phyloP scores from a whole-genome alignment of 2,888 invertebrate species.

The Ctenicera cuprea region DNA sequence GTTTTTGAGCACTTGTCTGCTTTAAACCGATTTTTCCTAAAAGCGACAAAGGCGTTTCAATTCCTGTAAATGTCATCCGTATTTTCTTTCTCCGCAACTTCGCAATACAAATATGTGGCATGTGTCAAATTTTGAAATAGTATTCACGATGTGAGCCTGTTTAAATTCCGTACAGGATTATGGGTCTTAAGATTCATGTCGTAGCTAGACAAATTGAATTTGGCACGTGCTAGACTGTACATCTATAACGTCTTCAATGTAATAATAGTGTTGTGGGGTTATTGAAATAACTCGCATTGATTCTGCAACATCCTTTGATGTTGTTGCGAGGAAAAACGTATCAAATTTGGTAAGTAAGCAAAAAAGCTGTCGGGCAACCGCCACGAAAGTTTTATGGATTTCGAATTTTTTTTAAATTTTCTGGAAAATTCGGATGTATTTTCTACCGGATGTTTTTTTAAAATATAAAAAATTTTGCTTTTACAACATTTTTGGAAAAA shows the following conservation, averaged over 20 bases:
- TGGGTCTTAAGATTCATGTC: slow-evolving; percentile 19
- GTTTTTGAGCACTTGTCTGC: slow-evolving; percentile 14
- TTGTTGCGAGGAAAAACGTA: not conserved
- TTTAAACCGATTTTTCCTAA: slow-evolving; percentile 14
- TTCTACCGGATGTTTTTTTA: too few relatives aligned
- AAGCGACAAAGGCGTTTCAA: slow-evolving; percentile 5
- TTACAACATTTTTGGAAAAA: too few relatives aligned
- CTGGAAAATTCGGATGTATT: too few relatives aligned
- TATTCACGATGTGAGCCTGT: slow-evolving; percentile 1
- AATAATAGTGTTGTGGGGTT: slow-evolving; percentile 6
- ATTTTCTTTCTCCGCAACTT: not conserved
- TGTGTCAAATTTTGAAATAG: slow-evolving; percentile 26
- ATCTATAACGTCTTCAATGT: slow-evolving; percentile 1
- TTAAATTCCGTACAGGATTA: slow-evolving; percentile 31
- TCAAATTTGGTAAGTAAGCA: too few relatives aligned
- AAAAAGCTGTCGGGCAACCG: too few relatives aligned
- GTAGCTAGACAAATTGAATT: slow-evolving; percentile 30
- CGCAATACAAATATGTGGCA: slow-evolving; percentile 1
- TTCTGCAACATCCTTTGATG: not conserved
- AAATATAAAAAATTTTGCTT: too few relatives aligned
- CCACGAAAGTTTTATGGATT: too few relatives aligned
- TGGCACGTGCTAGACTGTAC: slow-evolving; percentile 6
- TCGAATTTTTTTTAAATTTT: too few relatives aligned
- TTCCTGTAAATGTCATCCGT: not conserved
- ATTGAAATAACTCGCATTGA: not conserved